A percentile compares a stretch with the other conserved stretches of the same genome.
These are phyloP conservation scores for Synanceia verrucosa DNA, from an alignment of 2,797 vertebrate genomes.

Conservation along the genomic window DNA sequence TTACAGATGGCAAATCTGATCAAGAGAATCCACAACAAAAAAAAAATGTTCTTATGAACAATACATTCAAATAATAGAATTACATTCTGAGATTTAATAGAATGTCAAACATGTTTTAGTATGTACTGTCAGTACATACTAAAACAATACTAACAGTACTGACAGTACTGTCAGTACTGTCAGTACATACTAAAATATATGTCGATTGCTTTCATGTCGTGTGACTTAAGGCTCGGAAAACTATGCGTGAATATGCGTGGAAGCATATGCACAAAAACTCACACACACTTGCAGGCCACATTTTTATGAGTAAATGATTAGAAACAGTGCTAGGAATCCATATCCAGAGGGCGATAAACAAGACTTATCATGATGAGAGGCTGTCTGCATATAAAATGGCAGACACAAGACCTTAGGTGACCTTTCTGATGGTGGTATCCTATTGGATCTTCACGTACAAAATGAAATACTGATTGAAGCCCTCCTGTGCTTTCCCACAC, in stretches of 20 bases:
- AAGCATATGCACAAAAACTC: not conserved
- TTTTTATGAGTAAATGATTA: not conserved
- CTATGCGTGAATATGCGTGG: not conserved
- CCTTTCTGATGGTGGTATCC: constrained; percentile 29
- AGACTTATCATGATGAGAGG: constrained; percentile 4
- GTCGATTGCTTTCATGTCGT: constrained; percentile 5
- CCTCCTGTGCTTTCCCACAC: constrained; percentile 46
- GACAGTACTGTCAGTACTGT: too few species aligned
- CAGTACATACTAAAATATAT: too few species aligned
- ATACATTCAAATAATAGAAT: constrained; percentile 24
- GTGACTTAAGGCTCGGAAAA: constrained; percentile 3
- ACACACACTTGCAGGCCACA: not conserved
- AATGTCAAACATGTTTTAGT: constrained; percentile 13
- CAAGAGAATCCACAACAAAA: not conserved
- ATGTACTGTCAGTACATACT: constrained; percentile 17
- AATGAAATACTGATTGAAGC: constrained; percentile 61
- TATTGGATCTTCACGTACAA: constrained; percentile 31
- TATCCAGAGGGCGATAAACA: constrained; percentile 7
- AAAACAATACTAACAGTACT: too few species aligned
- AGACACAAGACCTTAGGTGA: constrained; percentile 43
- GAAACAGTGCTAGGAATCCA: constrained; percentile 5
- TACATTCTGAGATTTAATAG: constrained; percentile 25
- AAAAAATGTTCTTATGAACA: constrained; percentile 15
- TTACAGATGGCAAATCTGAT: not conserved
- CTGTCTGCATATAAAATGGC: constrained; percentile 26